Evolutionary conservation across 1,140 invertebrate species (phyloP).

Genomic region (Penaeus chinensis): DNA sequence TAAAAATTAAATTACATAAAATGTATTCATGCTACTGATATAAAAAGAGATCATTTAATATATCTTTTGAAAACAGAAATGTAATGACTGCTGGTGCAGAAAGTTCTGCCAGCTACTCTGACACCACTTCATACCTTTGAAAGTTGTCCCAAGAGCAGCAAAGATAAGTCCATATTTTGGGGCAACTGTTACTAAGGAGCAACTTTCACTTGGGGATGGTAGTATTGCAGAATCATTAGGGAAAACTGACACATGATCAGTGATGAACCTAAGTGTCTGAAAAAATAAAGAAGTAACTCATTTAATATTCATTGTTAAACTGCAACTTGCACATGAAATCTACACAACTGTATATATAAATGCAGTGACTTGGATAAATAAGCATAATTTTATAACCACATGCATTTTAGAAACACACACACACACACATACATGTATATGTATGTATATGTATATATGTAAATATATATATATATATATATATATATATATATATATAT

Average conservation of each 20-base stretch:
- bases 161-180: constrained; percentile 39
- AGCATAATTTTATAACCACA: too few relatives aligned
- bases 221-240: neutral
- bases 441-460: constrained; percentile 31
- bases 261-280: constrained; percentile 36
- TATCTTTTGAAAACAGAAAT: too few relatives aligned
- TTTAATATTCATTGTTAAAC: too few relatives aligned
- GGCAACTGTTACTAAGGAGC: constrained; percentile 24
- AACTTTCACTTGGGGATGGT: neutral
- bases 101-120: too few relatives aligned
- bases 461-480: constrained; percentile 38
- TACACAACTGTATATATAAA: too few relatives aligned
- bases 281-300: neutral
- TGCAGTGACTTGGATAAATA: too few relatives aligned
- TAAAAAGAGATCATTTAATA: neutral
- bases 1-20: neutral
- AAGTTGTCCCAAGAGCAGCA: constrained; percentile 7
- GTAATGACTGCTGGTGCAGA: too few relatives aligned
- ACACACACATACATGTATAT: neutral
- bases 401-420: neutral
- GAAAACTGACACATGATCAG: constrained; percentile 25
- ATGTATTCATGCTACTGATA: neutral
- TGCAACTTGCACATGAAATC: too few relatives aligned
- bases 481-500: constrained; percentile 39
- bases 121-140: constrained; percentile 33